Base-by-base conservation (phyloP, 2,113 vertebrate genomes). In the Crypturellus undulatus region DNA sequence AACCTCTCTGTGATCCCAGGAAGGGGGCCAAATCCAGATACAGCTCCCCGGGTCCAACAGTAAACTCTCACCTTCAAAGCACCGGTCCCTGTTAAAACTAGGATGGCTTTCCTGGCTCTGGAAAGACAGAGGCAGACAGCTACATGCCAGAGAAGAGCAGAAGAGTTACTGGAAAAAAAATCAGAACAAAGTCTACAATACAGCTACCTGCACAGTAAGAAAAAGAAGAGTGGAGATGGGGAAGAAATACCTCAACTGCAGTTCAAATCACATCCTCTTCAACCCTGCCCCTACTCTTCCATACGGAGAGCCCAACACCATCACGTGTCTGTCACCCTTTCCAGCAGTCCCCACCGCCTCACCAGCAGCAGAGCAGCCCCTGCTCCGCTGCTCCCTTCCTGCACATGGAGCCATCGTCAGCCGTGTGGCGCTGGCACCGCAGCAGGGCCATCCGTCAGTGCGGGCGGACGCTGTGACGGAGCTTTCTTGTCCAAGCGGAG, bases 401-500 rank as follows among this genome's bases (percentile, higher is more conserved):
- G 22, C 59, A 80, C n/a, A 38, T 70, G 2, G 25, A 60, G 69
- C 76, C 73, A 68, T 81, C 83, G 76, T 87, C 93, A 54, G 38
- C 38, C 38, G 38, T 38, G 38, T 38, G 38, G 42, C 3, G 15
- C 68, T 54, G 84, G 47, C 13, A 32, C 72, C 1, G 10, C 9
- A 65, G 84, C 65, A 62, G 87, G 87, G 65, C 95, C 90, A 95
- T 96, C 88, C 52, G 0, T 97, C 96, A 94, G 38, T 0, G 8
- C 89, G 0, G 2, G 79, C 94, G 92, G 87, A 81, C 1, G 5
- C n/a, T 6, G n/a, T 96, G 96, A 89, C 19, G 70, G 94, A 56
- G 47, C 92, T 84, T 86, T 73, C 96, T 77, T 96, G 95, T 94
- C 72, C 18, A 71, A 94, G 93, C 54, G 16, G 87, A 58, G 97